phyloP scores from a whole-genome alignment of 2,113 vertebrate species.

The Cebidichthys violaceus region DNA sequence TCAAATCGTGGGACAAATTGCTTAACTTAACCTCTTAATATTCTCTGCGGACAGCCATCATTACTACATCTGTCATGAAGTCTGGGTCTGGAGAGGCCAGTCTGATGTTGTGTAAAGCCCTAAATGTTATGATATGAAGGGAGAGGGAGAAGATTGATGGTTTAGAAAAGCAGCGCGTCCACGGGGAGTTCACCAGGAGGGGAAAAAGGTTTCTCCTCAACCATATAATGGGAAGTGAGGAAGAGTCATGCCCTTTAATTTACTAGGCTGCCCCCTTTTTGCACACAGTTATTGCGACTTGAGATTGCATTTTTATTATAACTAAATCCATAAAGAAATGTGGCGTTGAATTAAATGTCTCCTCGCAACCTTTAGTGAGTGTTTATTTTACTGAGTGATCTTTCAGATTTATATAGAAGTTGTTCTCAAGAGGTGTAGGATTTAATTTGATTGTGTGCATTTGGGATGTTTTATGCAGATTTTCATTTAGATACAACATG shows the following conservation, averaged over 20 bases:
- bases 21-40: neutral
- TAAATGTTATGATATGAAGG: constrained; percentile 47
- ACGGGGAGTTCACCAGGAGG: constrained; percentile 62
- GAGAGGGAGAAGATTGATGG: constrained; percentile 60
- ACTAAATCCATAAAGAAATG: neutral
- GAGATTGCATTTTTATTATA: constrained; percentile 27
- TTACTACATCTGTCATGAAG: constrained; percentile 36
- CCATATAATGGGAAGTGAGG: constrained; percentile 56
- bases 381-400: neutral
- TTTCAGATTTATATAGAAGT: neutral
- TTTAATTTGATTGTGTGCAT: neutral
- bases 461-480: neutral
- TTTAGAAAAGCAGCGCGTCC: constrained; percentile 46
- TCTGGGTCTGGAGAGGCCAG: constrained; percentile 20
- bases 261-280: constrained; percentile 51
- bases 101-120: constrained; percentile 53
- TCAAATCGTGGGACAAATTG: neutral
- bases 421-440: neutral
- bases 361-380: neutral
- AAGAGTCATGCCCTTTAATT: constrained; percentile 72
- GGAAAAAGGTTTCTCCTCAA: constrained; percentile 43
- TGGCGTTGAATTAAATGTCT: neutral
- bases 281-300: constrained; percentile 34
- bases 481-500: neutral
- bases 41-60: constrained; percentile 3